phyloP scores from a whole-genome alignment of 2,888 invertebrate species.

The Eudasyphora cyanicolor region DNA sequence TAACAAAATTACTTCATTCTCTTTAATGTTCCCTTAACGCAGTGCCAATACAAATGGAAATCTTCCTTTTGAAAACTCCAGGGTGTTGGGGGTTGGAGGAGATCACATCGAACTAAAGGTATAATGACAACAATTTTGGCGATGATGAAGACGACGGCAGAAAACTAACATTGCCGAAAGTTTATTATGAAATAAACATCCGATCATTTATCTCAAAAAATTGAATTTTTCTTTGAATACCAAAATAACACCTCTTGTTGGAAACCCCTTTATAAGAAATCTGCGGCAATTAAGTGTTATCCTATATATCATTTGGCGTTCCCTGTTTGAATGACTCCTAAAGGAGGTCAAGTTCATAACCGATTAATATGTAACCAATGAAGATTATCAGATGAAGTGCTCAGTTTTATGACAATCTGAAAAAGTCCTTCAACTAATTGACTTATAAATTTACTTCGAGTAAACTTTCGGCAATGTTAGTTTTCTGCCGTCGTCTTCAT shows the following conservation, averaged over 20 bases:
- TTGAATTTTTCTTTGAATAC: too few species aligned
- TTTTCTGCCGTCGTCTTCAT: neutral
- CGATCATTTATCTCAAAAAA: too few species aligned
- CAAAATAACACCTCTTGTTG: too few species aligned
- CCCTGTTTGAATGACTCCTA: too few species aligned
- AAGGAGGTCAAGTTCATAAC: too few species aligned
- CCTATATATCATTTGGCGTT: too few species aligned
- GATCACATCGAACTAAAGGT: neutral
- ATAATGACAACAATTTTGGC: neutral
- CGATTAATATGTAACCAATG: too few species aligned
- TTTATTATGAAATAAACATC: too few species aligned
- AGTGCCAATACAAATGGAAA: neutral
- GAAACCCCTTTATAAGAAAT: too few species aligned
- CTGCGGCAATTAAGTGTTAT: too few species aligned
- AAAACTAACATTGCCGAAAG: neutral
- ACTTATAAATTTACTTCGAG: slow-evolving; percentile 33
- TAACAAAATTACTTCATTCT: neutral
- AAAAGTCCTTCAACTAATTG: slow-evolving; percentile 41
- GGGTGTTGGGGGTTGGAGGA: neutral
- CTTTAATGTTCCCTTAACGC: neutral
- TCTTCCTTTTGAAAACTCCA: too few species aligned
- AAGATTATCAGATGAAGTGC: too few species aligned
- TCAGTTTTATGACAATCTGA: neutral
- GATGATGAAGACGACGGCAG: neutral
- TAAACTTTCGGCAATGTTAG: slow-evolving; percentile 20